A percentile compares a stretch with the other conserved stretches of the same genome.
phyloP scores from a whole-genome alignment of 2,113 vertebrate species.

The Taurulus bubalis region DNA sequence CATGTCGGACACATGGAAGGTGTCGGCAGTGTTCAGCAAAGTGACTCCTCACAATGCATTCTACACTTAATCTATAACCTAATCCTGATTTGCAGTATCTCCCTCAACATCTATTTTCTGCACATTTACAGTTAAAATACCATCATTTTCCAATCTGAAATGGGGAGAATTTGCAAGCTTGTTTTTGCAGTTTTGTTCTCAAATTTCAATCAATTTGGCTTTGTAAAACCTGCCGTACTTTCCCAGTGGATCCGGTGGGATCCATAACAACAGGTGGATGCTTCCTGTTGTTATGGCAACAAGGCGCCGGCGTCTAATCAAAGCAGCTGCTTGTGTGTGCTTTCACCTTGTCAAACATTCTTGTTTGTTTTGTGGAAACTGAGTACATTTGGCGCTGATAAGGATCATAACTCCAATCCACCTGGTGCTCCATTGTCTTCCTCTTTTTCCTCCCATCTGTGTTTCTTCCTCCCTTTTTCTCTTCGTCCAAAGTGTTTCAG shows the following conservation, averaged over 20 bases:
- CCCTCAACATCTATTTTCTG: background rate
- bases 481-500: background rate
- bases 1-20: background rate
- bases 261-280: slow-evolving; percentile 30
- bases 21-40: slow-evolving; percentile 11
- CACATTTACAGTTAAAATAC: background rate
- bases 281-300: slow-evolving; percentile 51
- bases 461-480: background rate
- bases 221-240: slow-evolving; percentile 6
- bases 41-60: too few species aligned
- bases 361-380: slow-evolving; percentile 45
- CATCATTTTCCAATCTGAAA: background rate
- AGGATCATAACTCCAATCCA: background rate
- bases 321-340: slow-evolving; percentile 30
- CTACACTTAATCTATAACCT: background rate
- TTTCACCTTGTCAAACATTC: slow-evolving; percentile 32
- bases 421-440: background rate
- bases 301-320: background rate
- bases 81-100: background rate
- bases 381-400: background rate
- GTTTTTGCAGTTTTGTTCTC: background rate
- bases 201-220: background rate
- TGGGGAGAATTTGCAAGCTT: background rate
- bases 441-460: background rate
- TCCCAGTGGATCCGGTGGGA: slow-evolving; percentile 35